These are phyloP conservation scores for Brachymystax lenok DNA, from an alignment of 2,797 vertebrate genomes.

Conservation along the genomic window DNA sequence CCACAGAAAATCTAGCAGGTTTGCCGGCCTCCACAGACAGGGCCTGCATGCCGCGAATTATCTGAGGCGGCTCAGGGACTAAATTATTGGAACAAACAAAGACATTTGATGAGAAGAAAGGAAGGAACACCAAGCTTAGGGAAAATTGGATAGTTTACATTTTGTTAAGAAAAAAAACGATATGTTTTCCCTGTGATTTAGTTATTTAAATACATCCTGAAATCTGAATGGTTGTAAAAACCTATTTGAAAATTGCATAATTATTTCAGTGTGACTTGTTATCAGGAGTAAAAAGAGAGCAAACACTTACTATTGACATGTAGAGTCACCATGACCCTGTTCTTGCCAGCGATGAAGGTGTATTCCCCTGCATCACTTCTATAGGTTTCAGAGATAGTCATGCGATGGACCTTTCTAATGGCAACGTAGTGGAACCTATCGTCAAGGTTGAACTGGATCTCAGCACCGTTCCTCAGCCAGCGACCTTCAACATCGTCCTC, in stretches of 20 bases:
- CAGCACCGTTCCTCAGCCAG: slow-evolving; percentile 92
- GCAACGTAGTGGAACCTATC: slow-evolving; percentile 79
- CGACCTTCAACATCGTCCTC: slow-evolving; percentile 89
- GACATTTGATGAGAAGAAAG: not conserved
- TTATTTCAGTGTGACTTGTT: too few relatives aligned
- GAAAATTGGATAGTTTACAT: too few relatives aligned
- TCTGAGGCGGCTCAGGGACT: slow-evolving; percentile 92
- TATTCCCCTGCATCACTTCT: slow-evolving; percentile 82
- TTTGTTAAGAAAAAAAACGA: not conserved
- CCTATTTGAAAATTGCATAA: too few relatives aligned
- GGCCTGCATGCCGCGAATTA: slow-evolving; percentile 88
- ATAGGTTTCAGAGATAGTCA: slow-evolving; percentile 78
- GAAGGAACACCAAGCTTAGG: not conserved
- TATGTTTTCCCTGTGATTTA: not conserved
- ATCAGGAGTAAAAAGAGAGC: too few relatives aligned
- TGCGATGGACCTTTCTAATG: slow-evolving; percentile 82
- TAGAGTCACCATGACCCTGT: slow-evolving; percentile 82
- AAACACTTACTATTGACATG: slow-evolving; percentile 80
- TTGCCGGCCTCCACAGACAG: slow-evolving; percentile 90
- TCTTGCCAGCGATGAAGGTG: slow-evolving; percentile 86
- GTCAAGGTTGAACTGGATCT: slow-evolving; percentile 82
- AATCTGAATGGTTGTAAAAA: too few relatives aligned
- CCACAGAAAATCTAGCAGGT: slow-evolving; percentile 90
- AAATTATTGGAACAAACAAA: slow-evolving; percentile 23
- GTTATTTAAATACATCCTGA: too few relatives aligned